phyloP scores from a whole-genome alignment of 2,888 invertebrate genomes.

The Trachelus troglodyta region DNA sequence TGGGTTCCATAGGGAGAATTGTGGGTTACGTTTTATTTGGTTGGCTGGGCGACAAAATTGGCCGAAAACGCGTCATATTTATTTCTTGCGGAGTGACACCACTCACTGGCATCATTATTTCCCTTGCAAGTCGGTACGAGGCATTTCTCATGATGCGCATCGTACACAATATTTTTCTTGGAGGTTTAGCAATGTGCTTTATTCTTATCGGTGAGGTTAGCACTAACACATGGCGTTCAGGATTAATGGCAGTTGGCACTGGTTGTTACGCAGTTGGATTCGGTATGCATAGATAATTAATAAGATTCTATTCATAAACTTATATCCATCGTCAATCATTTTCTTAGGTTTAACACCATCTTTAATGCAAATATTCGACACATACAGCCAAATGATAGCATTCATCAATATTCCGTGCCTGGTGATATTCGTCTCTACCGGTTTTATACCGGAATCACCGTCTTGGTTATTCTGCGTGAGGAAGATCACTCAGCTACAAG shows the following conservation, averaged over 20 bases:
- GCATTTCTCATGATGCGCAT: constrained; percentile 27
- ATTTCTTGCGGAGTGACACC: constrained; percentile 34
- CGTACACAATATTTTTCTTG: constrained; percentile 34
- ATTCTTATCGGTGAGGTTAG: constrained; percentile 35
- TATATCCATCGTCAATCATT: not conserved
- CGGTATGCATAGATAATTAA: constrained; percentile 20
- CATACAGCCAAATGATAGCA: constrained; percentile 33
- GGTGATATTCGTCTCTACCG: constrained; percentile 28
- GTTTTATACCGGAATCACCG: constrained; percentile 35
- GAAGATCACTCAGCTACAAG: constrained; percentile 20
- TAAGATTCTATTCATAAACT: not conserved
- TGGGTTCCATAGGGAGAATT: constrained; percentile 29
- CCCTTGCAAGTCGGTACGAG: constrained; percentile 20
- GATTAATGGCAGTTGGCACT: constrained; percentile 29
- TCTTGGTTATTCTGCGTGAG: constrained; percentile 34
- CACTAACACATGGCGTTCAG: constrained; percentile 31
- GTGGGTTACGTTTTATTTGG: constrained; percentile 33
- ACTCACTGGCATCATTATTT: constrained; percentile 29
- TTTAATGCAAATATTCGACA: constrained; percentile 26
- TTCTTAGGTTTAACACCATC: constrained; percentile 29
- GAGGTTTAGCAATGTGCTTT: constrained; percentile 32
- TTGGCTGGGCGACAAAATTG: constrained; percentile 31
- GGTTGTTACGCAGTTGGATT: constrained; percentile 34
- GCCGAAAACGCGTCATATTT: constrained; percentile 33
- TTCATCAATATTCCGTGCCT: constrained; percentile 28